Base-by-base conservation (phyloP, 2,797 vertebrate genomes). In the Balearica regulorum region DNA sequence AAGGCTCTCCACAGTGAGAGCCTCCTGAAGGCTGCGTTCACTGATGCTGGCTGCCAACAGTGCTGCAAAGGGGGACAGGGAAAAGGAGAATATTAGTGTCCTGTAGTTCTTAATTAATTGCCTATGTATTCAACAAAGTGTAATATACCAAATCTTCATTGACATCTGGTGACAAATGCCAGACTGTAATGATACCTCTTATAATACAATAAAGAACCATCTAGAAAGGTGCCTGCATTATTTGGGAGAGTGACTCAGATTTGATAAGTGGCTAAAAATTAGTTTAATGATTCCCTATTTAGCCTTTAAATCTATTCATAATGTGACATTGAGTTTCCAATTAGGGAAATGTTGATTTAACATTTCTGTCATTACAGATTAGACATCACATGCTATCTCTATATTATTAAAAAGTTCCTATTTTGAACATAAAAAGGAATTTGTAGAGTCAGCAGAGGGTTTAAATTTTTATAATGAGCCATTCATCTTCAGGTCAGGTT, bases 401-500 rank as follows among this genome's bases (percentile, higher is more conserved):
- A 9, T 48, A 43, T 87, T 86, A 91, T 72, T 79, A 57, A 83
- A 87, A 89, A 65, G 53, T 91, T 66, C 9, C 5, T 48, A 87
- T 76, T 95, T 81, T 54, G 46, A 84, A 66, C 31, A 73, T 62
- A 89, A 79, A 96, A 96, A 95, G 37, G 75, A 46, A 81, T 83
- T 75, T 78, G 55, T 78, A 80, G 73, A 88, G 58, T 62, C 28
- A 48, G 22, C 25, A 54, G 7, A 48, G 10, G 18, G 24, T 61
- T 82, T 84, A 86, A 76, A 48, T 82, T 91, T 76, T 95, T 69
- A 61, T 73, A 91, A 89, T 60, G 16, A 93, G 76, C 51, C 79
- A 92, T 95, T 96, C 62, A 90, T 95, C 66, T 94, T 76, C 71
- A 72, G 87, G 79, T 91, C 94, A 91, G 69, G 17, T 92, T 94